phyloP scores from a whole-genome alignment of 1,140 invertebrate genomes.

The Chironomus striatipennis region DNA sequence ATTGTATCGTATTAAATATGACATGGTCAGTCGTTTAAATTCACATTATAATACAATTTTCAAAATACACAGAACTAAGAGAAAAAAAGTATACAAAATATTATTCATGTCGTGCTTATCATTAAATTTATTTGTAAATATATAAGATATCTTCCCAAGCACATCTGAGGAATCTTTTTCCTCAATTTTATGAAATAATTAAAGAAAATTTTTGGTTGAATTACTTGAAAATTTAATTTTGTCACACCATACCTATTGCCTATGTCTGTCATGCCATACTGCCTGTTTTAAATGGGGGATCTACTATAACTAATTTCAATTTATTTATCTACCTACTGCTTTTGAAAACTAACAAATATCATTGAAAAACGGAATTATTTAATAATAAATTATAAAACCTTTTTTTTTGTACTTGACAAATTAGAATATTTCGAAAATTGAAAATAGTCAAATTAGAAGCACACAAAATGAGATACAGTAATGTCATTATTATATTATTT shows the following conservation, averaged over 20 bases:
- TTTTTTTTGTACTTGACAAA: too few relatives aligned
- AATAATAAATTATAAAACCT: background rate
- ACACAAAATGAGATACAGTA: too few relatives aligned
- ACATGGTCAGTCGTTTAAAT: background rate
- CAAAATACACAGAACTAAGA: background rate
- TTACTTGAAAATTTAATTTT: background rate
- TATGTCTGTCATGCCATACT: background rate
- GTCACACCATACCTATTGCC: too few relatives aligned
- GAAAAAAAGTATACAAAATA: too few relatives aligned
- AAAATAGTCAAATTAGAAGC: too few relatives aligned
- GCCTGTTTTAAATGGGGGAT: background rate
- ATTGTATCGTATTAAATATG: conserved; percentile 3
- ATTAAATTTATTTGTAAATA: background rate
- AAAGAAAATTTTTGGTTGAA: conserved; percentile 8
- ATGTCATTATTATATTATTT: too few relatives aligned
- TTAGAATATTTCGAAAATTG: too few relatives aligned
- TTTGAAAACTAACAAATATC: background rate
- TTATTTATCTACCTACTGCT: background rate
- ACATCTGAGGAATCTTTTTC: background rate
- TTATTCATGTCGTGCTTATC: too few relatives aligned
- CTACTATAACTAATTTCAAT: conserved; percentile 5
- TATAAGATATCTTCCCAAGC: background rate
- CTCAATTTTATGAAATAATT: background rate
- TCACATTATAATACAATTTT: background rate
- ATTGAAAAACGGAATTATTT: conserved; percentile 6